Conservation (phyloP, 2,113 vertebrate genomes). For the Paralichthys olivaceus region DNA sequence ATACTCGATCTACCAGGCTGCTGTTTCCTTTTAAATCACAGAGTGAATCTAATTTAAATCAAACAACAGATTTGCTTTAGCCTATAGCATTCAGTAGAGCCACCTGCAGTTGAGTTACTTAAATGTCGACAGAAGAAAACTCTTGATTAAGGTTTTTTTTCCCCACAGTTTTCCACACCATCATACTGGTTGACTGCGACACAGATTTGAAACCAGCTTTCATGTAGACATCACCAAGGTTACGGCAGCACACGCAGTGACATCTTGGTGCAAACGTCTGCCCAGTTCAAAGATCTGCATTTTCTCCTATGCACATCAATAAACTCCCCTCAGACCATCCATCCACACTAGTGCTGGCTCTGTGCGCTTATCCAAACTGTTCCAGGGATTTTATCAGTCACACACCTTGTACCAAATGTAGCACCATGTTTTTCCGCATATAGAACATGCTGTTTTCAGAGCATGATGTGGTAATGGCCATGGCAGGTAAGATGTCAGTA, state of each 20-base stretch:
- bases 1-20: not conserved
- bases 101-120: constrained; percentile 24
- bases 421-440: constrained; percentile 13
- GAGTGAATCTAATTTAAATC: constrained; percentile 32
- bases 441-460: constrained; percentile 19
- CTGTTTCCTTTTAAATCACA: not conserved
- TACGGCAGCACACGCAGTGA: constrained; percentile 16
- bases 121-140: not conserved
- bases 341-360: constrained; percentile 20
- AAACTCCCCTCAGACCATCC: constrained; percentile 28
- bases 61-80: constrained; percentile 22
- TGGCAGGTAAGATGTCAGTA: constrained; percentile 5
- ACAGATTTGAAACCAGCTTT: constrained; percentile 17
- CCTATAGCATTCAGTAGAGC: not conserved
- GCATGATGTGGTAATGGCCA: not conserved
- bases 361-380: constrained; percentile 26
- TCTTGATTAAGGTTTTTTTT: not conserved
- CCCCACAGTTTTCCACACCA: not conserved
- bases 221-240: constrained; percentile 27
- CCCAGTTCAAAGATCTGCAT: constrained; percentile 34
- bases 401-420: constrained; percentile 17
- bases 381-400: constrained; percentile 45
- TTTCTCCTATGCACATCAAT: constrained; percentile 19
- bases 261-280: constrained; percentile 27
- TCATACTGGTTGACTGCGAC: constrained; percentile 7